A percentile compares a stretch with the other conserved stretches of the same genome.
Evolutionary conservation across 2,113 vertebrate genomes (phyloP).

Genomic region (Peucedramus taeniatus): DNA sequence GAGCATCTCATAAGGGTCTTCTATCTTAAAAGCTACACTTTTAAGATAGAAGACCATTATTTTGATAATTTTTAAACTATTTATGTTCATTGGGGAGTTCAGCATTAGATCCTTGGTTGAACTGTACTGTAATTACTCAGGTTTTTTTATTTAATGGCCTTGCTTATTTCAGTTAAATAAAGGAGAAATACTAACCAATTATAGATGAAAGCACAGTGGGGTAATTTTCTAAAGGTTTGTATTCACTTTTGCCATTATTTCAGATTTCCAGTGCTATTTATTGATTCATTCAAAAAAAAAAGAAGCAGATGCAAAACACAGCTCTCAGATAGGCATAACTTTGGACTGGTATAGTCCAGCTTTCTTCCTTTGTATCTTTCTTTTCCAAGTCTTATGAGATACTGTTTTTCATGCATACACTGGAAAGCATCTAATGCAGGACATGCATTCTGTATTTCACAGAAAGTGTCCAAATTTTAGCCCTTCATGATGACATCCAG

Average conservation of each 20-base stretch:
- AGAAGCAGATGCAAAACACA: neutral
- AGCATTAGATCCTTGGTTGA: neutral
- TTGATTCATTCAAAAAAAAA: neutral
- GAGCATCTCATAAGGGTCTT: neutral
- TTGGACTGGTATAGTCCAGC: neutral
- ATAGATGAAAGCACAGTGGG: neutral
- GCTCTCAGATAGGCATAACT: neutral
- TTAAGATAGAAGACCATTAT: neutral
- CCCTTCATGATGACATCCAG: neutral
- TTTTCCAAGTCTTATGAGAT: neutral
- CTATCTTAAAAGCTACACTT: too few relatives aligned
- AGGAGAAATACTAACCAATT: neutral
- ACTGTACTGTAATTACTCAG: neutral
- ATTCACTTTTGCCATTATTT: neutral
- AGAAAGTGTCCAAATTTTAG: neutral
- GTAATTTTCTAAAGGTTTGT: neutral
- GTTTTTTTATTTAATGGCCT: neutral
- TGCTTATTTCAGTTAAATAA: neutral
- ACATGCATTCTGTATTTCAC: neutral
- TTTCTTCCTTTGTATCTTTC: neutral
- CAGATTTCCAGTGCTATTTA: neutral
- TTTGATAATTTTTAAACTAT: neutral
- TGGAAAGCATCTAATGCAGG: neutral
- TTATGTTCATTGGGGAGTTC: neutral
- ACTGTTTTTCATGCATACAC: neutral